Percentiles rank a stretch among this genome's conserved stretches.
phyloP scores from a whole-genome alignment of 2,797 vertebrate species.

The Helarctos malayanus region DNA sequence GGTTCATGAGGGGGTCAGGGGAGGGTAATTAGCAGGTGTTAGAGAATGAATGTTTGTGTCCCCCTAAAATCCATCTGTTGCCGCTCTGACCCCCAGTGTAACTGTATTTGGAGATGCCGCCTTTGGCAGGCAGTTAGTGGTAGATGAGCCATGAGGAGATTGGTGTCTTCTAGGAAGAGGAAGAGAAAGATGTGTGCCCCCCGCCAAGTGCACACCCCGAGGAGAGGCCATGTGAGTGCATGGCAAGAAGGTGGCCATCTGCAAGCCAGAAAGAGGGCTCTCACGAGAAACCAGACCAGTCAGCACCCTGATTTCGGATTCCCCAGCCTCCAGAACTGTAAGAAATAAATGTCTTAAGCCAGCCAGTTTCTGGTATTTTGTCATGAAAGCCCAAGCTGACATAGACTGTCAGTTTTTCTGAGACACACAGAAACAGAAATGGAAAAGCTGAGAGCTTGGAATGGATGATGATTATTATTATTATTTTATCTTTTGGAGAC shows the following conservation, averaged over 20 bases:
- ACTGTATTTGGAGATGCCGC: background rate
- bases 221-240: background rate
- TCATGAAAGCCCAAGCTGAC: background rate
- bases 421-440: background rate
- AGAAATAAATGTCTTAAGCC: too few species aligned
- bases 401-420: background rate
- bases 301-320: too few species aligned
- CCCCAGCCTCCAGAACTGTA: background rate
- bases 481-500: background rate
- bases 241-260: background rate
- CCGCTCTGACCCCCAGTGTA: background rate
- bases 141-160: background rate
- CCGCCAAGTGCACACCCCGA: background rate
- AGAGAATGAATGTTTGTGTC: background rate
- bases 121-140: background rate
- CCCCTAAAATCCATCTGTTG: background rate
- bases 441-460: background rate
- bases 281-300: background rate
- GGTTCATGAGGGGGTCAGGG: background rate
- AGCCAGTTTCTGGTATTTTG: background rate
- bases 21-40: background rate
- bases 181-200: background rate
- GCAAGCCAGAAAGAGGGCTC: background rate
- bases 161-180: background rate
- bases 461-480: too few species aligned